Percentiles rank a stretch among this genome's conserved stretches.
These are phyloP conservation scores for Tineola bisselliella DNA, from an alignment of 2,888 invertebrate species.

Conservation along the genomic window DNA sequence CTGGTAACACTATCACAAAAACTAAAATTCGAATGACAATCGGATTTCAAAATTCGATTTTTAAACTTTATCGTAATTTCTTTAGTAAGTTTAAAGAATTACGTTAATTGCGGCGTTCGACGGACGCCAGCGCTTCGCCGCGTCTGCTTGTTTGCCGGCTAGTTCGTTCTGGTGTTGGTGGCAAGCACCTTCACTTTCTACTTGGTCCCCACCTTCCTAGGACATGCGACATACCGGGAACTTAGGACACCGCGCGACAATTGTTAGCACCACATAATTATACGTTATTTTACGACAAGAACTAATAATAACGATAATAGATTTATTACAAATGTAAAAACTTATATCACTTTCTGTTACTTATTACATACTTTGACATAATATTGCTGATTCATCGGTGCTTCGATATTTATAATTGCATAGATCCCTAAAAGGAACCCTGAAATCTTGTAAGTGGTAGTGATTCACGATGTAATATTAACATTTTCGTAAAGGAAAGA, in stretches of 20 bases:
- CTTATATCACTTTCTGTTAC: too few relatives aligned
- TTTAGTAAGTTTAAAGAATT: conserved; percentile 7
- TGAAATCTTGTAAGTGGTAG: too few relatives aligned
- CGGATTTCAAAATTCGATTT: background rate
- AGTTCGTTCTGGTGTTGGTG: conserved; percentile 26
- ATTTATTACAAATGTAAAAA: background rate
- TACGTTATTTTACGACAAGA: conserved; percentile 1
- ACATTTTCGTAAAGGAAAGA: too few relatives aligned
- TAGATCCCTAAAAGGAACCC: too few relatives aligned
- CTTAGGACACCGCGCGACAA: conserved; percentile 29
- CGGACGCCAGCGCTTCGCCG: conserved; percentile 47
- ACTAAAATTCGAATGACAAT: background rate
- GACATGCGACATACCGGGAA: conserved; percentile 34
- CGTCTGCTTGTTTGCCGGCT: conserved; percentile 48
- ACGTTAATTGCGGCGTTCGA: conserved; percentile 42
- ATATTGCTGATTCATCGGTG: too few relatives aligned
- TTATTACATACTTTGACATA: too few relatives aligned
- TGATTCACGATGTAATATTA: too few relatives aligned
- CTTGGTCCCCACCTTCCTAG: conserved; percentile 41
- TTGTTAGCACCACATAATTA: conserved; percentile 37
- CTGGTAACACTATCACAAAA: conserved; percentile 45
- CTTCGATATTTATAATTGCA: too few relatives aligned
- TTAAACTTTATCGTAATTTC: conserved; percentile 9
- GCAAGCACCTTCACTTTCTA: conserved; percentile 60
- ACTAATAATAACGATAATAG: too few relatives aligned